These are phyloP conservation scores for Tipula vernalis DNA, from an alignment of 2,888 invertebrate species.

Conservation along the genomic window DNA sequence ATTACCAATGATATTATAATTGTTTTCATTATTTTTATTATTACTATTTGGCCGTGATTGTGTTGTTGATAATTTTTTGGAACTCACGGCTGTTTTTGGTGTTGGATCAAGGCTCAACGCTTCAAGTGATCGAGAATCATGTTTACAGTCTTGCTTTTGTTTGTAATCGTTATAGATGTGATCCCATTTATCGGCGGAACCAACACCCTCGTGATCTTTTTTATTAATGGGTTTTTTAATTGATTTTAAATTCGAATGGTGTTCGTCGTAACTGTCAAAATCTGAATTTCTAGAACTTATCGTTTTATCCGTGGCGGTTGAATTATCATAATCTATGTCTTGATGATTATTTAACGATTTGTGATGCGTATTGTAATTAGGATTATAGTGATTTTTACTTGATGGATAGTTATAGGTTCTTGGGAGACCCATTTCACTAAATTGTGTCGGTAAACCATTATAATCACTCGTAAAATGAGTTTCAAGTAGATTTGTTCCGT, in stretches of 20 bases:
- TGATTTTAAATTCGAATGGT: neutral
- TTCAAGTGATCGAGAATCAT: neutral
- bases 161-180: constrained; percentile 60
- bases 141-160: neutral
- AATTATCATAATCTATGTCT: neutral
- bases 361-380: neutral
- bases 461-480: neutral
- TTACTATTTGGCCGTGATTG: neutral
- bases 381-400: neutral
- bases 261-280: constrained; percentile 13
- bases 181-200: constrained; percentile 64
- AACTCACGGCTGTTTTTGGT: neutral
- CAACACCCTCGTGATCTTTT: constrained; percentile 51
- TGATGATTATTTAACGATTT: neutral
- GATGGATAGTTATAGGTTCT: neutral
- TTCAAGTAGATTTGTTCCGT: neutral
- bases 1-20: neutral
- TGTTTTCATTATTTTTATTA: neutral
- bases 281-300: constrained; percentile 11
- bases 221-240: constrained; percentile 27
- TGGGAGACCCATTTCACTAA: neutral
- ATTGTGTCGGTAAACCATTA: neutral
- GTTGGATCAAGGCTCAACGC: neutral
- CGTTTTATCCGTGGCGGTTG: neutral
- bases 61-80: neutral